Base-by-base conservation (phyloP, 92 coral and sea anemone genomes). In the Meandrina meandrites region DNA sequence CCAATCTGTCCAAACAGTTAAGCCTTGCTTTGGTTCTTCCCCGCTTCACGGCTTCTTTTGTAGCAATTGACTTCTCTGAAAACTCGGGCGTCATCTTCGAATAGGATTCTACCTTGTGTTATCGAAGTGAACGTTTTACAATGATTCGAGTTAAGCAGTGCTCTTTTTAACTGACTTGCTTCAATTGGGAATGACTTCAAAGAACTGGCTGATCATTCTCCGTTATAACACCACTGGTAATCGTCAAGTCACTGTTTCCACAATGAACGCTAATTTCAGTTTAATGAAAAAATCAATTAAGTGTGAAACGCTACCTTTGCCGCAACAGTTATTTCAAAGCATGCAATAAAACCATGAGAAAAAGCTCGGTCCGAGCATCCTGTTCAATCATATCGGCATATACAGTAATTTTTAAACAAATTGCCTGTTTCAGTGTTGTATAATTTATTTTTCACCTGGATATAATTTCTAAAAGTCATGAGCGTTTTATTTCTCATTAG, bases 231-330 rank as follows among this genome's bases (percentile, higher is more conserved):
- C 27, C 78, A 16, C 68, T 12, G 54, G 51, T 37, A 67, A 54
- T 18, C 30, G 37, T 10, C 50, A 0, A 36, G 22, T 34, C 48
- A 16, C 18, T 73, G 78, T 34, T 19, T 8, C 18, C 69, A 84
- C 87, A 84, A 84, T 84, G 24, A 56, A 34, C 66, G 35, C 31
- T 84, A 75, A 84, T 84, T 84, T 74, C 45, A 74, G 34, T 22
- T 84, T 54, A 84, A 53, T 84, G 87, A 84, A 74, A 84, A 73
- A 72, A 18, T 14, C 27, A 37, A 6, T 15, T 1, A 84, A 74
- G 87, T 84, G 87, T 84, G 73, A 84, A 84, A 51, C 68, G 7
- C 86, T 11, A 56, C 54, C 57, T 84, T 35, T 34, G 34, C 87
- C 80, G 87, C 80, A 10, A 58, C 80, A 70, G 66, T 50, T 54